phyloP scores from a whole-genome alignment of 2,797 vertebrate genomes.

The Falco biarmicus region DNA sequence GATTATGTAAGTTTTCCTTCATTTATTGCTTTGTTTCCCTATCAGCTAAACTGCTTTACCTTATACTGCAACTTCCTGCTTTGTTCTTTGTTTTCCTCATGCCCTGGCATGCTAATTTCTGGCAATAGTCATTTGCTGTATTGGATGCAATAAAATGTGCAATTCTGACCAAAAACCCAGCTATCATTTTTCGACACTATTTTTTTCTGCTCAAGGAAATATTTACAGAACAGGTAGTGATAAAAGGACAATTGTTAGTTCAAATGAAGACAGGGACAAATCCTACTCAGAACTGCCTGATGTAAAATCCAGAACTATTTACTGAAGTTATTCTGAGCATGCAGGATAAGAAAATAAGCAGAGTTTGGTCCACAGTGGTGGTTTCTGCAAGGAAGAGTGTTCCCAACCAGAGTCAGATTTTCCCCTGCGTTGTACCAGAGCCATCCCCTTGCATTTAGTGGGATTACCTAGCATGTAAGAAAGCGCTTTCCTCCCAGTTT shows the following conservation, averaged over 20 bases:
- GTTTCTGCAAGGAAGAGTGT: not conserved
- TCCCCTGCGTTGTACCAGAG: not conserved
- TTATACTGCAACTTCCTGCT: constrained; percentile 3
- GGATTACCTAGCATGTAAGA: not conserved
- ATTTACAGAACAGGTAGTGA: not conserved
- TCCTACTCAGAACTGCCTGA: too few relatives aligned
- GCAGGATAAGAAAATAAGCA: not conserved
- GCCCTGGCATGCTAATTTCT: not conserved
- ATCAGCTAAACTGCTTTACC: not conserved
- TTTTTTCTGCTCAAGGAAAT: not conserved
- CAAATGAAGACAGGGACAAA: not conserved
- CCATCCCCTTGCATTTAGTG: not conserved
- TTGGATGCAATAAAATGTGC: not conserved
- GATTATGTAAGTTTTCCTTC: constrained; percentile 91
- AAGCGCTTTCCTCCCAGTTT: not conserved
- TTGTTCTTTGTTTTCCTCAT: constrained; percentile 17
- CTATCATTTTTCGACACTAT: not conserved
- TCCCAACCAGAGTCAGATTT: not conserved
- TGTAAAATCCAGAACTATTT: not conserved
- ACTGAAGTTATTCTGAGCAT: not conserved
- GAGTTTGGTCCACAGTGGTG: accelerated
- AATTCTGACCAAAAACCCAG: not conserved
- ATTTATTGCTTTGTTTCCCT: not conserved
- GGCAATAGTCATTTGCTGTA: not conserved
- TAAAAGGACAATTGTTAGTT: not conserved